These are phyloP conservation scores for Sebastes hopkinsi DNA, from an alignment of 2,797 vertebrate genomes.

Conservation along the genomic window DNA sequence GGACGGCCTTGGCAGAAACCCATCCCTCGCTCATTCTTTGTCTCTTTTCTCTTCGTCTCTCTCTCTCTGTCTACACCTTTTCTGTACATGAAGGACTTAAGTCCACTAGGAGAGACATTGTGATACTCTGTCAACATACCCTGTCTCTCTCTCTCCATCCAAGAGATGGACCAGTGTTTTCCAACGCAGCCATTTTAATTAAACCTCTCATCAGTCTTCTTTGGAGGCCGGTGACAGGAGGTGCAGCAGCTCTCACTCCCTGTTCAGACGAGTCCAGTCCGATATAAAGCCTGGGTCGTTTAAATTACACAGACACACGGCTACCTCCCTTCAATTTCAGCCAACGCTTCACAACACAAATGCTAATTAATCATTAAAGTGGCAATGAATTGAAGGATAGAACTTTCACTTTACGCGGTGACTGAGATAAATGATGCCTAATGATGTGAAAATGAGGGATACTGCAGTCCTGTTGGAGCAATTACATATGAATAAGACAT, in stretches of 20 bases:
- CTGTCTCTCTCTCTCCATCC: constrained; percentile 2
- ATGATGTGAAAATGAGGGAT: constrained; percentile 71
- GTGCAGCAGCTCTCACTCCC: neutral
- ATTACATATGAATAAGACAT: constrained; percentile 73
- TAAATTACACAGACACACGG: constrained; percentile 15
- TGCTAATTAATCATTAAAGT: constrained; percentile 59
- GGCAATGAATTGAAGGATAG: constrained; percentile 44
- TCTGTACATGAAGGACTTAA: constrained; percentile 5
- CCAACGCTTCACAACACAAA: constrained; percentile 43
- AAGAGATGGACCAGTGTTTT: constrained; percentile 47
- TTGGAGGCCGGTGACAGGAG: constrained; percentile 16
- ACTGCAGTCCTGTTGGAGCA: constrained; percentile 53
- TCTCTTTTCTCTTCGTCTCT: neutral
- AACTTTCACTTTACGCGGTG: constrained; percentile 45
- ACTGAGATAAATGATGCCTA: constrained; percentile 61
- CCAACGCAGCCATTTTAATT: constrained; percentile 55
- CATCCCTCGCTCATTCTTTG: constrained; percentile 5
- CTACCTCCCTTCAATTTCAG: constrained; percentile 15
- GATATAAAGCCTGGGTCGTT: constrained; percentile 27
- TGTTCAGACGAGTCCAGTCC: constrained; percentile 5
- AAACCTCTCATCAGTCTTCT: constrained; percentile 54
- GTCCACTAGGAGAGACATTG: constrained; percentile 3
- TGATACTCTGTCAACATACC: constrained; percentile 4
- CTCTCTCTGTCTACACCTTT: neutral
- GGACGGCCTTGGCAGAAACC: constrained; percentile 16